Conservation (phyloP, 1,140 invertebrate genomes). For the Pararge aegeria region DNA sequence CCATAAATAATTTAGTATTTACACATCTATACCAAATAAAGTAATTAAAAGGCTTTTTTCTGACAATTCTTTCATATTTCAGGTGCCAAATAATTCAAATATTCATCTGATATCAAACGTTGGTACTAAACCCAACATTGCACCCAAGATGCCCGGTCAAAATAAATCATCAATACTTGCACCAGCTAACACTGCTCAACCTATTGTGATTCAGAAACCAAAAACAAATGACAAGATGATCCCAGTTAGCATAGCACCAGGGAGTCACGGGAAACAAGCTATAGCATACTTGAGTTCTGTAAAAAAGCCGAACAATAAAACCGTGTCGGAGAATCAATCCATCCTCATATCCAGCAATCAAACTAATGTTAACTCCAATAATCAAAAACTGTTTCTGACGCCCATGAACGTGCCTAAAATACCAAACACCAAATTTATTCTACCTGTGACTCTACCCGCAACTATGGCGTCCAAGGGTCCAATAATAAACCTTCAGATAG, state of each 20-base stretch:
- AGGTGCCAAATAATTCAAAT: slow-evolving; percentile 69
- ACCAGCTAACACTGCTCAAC: slow-evolving; percentile 61
- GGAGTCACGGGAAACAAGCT: slow-evolving; percentile 56
- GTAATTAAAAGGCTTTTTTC: background rate
- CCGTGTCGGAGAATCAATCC: slow-evolving; percentile 64
- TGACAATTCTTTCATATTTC: slow-evolving; percentile 33
- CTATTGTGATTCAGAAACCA: slow-evolving; percentile 77
- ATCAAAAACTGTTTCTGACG: slow-evolving; percentile 74
- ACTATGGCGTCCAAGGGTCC: slow-evolving; percentile 75
- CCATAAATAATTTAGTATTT: too few relatives aligned
- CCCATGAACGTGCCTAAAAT: slow-evolving; percentile 76
- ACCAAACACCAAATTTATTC: slow-evolving; percentile 70
- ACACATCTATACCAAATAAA: too few relatives aligned
- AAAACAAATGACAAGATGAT: slow-evolving; percentile 70
- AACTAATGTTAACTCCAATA: slow-evolving; percentile 57
- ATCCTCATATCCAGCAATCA: slow-evolving; percentile 73
- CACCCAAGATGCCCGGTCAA: slow-evolving; percentile 53
- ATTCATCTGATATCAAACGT: slow-evolving; percentile 72
- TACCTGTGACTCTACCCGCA: slow-evolving; percentile 68
- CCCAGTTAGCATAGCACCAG: slow-evolving; percentile 68
- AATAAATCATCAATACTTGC: slow-evolving; percentile 67
- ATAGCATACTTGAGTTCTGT: slow-evolving; percentile 69
- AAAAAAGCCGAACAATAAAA: slow-evolving; percentile 62
- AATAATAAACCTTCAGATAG: slow-evolving; percentile 76
- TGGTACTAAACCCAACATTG: slow-evolving; percentile 64